phyloP scores from a whole-genome alignment of 2,113 vertebrate genomes.

The Orthochromis indermauri region DNA sequence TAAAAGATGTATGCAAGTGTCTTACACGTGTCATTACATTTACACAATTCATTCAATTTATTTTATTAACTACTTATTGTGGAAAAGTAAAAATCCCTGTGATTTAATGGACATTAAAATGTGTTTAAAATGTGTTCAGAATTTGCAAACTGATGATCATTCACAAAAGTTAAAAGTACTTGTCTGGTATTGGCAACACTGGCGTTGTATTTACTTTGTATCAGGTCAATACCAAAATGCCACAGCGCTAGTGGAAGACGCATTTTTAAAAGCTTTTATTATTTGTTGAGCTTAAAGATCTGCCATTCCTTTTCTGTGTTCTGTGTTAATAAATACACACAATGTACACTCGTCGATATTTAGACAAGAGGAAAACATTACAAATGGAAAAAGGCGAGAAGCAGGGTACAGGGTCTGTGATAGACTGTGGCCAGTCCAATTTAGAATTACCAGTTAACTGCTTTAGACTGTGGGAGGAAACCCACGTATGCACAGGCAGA shows the following conservation, averaged over 20 bases:
- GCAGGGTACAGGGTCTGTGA: not conserved
- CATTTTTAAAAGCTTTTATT: not conserved
- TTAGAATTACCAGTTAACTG: not conserved
- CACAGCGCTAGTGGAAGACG: not conserved
- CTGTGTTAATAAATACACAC: not conserved
- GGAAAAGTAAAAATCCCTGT: not conserved
- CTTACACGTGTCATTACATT: not conserved
- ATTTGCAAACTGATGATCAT: not conserved
- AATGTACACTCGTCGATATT: not conserved
- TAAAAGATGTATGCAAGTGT: not conserved
- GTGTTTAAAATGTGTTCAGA: not conserved
- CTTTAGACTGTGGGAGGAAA: not conserved
- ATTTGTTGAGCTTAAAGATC: not conserved
- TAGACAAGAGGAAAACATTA: not conserved
- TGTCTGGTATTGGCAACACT: not conserved
- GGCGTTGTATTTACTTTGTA: fast-evolving
- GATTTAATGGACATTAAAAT: not conserved
- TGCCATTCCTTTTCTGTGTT: not conserved
- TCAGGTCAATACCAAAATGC: not conserved
- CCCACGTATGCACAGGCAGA: not conserved
- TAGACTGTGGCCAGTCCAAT: not conserved
- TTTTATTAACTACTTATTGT: not conserved
- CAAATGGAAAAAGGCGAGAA: not conserved
- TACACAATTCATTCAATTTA: not conserved
- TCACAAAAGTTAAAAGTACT: not conserved